Conservation (phyloP, 2,113 vertebrate species). For the Addax nasomaculatus region DNA sequence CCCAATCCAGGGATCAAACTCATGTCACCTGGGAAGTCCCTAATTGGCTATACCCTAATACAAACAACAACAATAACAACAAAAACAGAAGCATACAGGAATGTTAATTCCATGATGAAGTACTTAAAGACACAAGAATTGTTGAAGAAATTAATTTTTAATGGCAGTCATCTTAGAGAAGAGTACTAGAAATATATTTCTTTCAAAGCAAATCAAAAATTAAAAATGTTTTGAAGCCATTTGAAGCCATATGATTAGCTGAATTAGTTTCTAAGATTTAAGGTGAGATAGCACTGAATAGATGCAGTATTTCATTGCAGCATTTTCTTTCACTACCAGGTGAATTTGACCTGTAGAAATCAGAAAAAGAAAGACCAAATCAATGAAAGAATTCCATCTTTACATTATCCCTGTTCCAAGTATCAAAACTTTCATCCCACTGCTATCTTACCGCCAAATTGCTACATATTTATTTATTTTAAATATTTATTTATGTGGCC, state of each 20-base stretch:
- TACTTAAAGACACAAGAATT: not conserved
- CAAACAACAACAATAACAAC: not conserved
- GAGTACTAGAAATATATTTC: not conserved
- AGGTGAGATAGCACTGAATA: not conserved
- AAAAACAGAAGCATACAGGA: not conserved
- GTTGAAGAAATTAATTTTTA: not conserved
- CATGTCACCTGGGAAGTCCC: not conserved
- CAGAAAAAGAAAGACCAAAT: not conserved
- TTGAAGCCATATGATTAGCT: not conserved
- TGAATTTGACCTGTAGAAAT: not conserved
- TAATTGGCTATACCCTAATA: not conserved
- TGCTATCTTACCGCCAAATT: not conserved
- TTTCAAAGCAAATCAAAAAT: not conserved
- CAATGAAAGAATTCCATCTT: not conserved
- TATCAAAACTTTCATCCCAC: not conserved
- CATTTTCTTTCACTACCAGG: not conserved
- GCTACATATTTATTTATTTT: not conserved
- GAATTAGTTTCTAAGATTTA: not conserved
- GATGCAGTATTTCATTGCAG: not conserved
- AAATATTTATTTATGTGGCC: not conserved
- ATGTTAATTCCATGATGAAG: not conserved
- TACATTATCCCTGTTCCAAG: not conserved
- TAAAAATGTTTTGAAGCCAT: not conserved
- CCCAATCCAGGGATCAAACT: not conserved
- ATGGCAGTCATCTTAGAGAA: not conserved